Evolutionary conservation across 2,113 vertebrate species (phyloP), one percentile per base, ranked within the genome.

Genomic region (Melanerpes aurifrons): DNA sequence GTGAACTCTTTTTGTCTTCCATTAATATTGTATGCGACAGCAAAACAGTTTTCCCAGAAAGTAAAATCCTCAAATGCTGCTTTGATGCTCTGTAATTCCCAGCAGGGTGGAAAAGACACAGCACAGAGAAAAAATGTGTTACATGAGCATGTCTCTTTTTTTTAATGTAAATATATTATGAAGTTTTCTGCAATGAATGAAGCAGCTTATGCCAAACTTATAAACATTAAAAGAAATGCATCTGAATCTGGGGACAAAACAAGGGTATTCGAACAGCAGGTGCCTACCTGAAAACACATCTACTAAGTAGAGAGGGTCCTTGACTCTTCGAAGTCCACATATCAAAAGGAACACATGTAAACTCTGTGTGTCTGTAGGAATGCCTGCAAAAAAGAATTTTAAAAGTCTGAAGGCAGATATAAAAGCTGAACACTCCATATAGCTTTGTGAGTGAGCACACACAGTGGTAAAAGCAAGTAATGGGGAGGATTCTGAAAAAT

Each of bases 241-340:
- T 14, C n/a, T 48, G 54, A 74, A 82, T 20, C 9, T 37, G 71
- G 89, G 20, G 82, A 75, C 69, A 80, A 72, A 79, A 37, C 14
- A 54, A 16, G 28, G 20, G 24, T n/a, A 66, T 69, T 76, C 26
- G 63, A 70, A 54, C 0, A 20, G 35, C 37, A 72, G n/a, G 40
- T 1, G 24, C 93, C 40, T 73, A 99, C 99, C 98, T 97, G 98
- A 98, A 96, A 99, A 99, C 12, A 40, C 96, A 12, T 98, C 94
- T 11, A 98, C 97, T 61, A 99, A 95, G 93, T 98, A 99, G 25
- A 99, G 98, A 19, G 98, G 99, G 82, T 99, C 98, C 91, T 99
- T 99, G 84, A 99, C 98, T 97, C 97, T 97, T 67, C 99, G 91
- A 80, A 99, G 98, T n/a, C 99, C 98, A 58, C 99, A 99, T 32